Conservation (phyloP, 2,888 invertebrate species). For the Drosophila subquinaria region DNA sequence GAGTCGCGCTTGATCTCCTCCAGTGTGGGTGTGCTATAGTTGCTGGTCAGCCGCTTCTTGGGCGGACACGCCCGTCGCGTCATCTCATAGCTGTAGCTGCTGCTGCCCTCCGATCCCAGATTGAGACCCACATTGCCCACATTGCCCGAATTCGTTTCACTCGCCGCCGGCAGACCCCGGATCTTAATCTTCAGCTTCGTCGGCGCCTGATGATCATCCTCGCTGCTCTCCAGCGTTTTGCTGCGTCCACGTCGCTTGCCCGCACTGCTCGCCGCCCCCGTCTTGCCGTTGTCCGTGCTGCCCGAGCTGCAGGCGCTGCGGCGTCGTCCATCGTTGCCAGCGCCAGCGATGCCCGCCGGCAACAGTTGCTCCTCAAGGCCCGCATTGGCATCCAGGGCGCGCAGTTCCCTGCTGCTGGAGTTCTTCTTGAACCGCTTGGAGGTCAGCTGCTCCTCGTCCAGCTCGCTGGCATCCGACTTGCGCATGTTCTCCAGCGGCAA, state of each 20-base stretch:
- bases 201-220: slow-evolving; percentile 85
- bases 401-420: slow-evolving; percentile 87
- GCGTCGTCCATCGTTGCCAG: slow-evolving; percentile 85
- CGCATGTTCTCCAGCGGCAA: slow-evolving; percentile 88
- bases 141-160: slow-evolving; percentile 49
- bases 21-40: slow-evolving; percentile 89
- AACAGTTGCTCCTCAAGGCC: slow-evolving; percentile 86
- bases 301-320: slow-evolving; percentile 86
- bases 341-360: slow-evolving; percentile 68
- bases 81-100: slow-evolving; percentile 78
- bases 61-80: slow-evolving; percentile 89
- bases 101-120: slow-evolving; percentile 50
- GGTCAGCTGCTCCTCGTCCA: slow-evolving; percentile 90
- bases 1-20: slow-evolving; percentile 93
- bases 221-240: slow-evolving; percentile 83
- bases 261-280: slow-evolving; percentile 81
- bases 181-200: slow-evolving; percentile 90
- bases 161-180: slow-evolving; percentile 84
- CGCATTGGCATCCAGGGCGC: slow-evolving; percentile 88
- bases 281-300: slow-evolving; percentile 80
- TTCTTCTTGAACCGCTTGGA: slow-evolving; percentile 87
- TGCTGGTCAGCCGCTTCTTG: slow-evolving; percentile 89
- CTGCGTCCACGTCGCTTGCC: slow-evolving; percentile 84
- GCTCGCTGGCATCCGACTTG: slow-evolving; percentile 94
- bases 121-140: slow-evolving; percentile 47